phyloP scores from a whole-genome alignment of 2,113 vertebrate genomes.

The Eclectus roratus region DNA sequence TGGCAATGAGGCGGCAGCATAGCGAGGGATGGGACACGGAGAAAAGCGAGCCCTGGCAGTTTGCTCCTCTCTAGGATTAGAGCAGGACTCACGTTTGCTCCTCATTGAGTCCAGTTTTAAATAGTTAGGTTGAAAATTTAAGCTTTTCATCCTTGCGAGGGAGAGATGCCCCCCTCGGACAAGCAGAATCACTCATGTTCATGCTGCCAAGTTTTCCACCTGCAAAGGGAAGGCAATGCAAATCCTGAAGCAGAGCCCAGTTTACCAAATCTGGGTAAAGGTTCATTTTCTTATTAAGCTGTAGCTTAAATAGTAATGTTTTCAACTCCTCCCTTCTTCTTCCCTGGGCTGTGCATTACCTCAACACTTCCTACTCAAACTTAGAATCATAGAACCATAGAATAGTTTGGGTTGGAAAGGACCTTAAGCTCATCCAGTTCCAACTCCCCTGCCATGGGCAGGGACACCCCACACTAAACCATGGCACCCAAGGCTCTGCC shows the following conservation, averaged over 20 bases:
- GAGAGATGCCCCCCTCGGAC: background rate
- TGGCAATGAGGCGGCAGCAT: background rate
- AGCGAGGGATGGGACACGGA: background rate
- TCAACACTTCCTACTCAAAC: background rate
- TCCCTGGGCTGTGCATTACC: background rate
- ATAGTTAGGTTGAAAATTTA: no score
- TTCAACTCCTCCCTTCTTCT: background rate
- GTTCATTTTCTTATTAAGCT: background rate
- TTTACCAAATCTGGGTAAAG: background rate
- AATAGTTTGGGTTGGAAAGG: no score
- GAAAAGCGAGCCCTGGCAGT: rapidly evolving
- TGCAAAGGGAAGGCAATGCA: background rate
- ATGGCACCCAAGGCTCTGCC: no score
- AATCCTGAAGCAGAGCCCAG: background rate
- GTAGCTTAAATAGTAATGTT: background rate
- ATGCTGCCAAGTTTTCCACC: rapidly evolving
- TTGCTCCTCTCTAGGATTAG: rapidly evolving
- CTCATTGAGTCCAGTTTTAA: rapidly evolving
- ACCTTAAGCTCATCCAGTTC: no score
- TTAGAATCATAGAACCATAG: no score
- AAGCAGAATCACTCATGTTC: background rate
- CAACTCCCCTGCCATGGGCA: no score
- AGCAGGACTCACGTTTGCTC: rapidly evolving
- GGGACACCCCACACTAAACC: no score
- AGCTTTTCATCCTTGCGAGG: no score